A percentile compares a stretch with the other conserved stretches of the same genome.
Conservation (phyloP, 2,113 vertebrate genomes). For the Macrotus californicus region DNA sequence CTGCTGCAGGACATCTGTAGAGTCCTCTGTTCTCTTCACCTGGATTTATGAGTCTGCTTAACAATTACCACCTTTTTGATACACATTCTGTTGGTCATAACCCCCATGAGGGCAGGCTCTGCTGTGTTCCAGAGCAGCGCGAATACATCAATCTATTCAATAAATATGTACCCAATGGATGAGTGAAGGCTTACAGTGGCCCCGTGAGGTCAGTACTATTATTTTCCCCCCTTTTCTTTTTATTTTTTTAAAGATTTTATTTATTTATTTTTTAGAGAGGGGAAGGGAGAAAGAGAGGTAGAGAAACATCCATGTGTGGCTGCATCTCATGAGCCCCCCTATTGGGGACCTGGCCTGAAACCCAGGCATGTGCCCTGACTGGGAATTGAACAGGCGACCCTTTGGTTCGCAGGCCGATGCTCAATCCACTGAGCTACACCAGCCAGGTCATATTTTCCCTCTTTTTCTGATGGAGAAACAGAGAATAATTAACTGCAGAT, state of each 20-base stretch:
- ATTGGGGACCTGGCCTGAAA: too few species aligned
- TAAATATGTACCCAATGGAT: not conserved
- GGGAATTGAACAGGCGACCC: too few species aligned
- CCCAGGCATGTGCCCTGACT: too few species aligned
- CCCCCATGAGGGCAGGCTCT: not conserved
- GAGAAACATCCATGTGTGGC: too few species aligned
- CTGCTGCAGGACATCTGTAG: accelerated
- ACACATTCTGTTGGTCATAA: not conserved
- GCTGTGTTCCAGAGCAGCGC: not conserved
- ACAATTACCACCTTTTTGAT: not conserved
- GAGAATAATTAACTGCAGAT: not conserved
- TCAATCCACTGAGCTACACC: too few species aligned
- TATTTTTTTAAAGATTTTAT: too few species aligned
- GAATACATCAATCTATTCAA: not conserved
- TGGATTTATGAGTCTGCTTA: not conserved
- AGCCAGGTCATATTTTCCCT: too few species aligned
- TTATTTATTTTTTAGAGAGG: too few species aligned
- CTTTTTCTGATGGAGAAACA: not conserved
- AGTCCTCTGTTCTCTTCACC: not conserved
- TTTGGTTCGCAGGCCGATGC: too few species aligned
- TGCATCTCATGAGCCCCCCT: too few species aligned
- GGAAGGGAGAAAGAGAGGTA: too few species aligned
- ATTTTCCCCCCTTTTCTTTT: not conserved
- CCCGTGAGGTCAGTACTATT: not conserved
- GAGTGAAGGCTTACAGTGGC: not conserved